Evolutionary conservation across 2,113 vertebrate species (phyloP), one percentile per base, ranked within the genome.

Genomic region (Triplophysa dalaica): DNA sequence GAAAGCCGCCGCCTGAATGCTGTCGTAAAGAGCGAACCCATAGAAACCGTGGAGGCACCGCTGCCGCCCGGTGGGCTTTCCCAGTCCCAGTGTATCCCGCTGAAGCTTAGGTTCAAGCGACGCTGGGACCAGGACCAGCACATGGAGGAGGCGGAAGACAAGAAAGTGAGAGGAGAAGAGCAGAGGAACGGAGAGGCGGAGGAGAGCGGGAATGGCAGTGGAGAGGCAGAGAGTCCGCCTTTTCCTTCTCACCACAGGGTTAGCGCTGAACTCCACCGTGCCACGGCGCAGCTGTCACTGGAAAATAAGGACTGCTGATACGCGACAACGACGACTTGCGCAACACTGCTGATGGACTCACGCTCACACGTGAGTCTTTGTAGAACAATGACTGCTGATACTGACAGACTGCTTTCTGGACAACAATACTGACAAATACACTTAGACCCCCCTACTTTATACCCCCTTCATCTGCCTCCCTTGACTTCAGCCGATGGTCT

Each of bases 91-190:
- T 95, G 95, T 88, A 95, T 97, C 91, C 96, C 95, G 2, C 92
- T 96, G 13, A 97, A 97, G 75, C 90, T 96, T 83, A 95, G 95
- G 58, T 97, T 97, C 87, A 97, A 97, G 85, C 89, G 95, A 62
- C 94, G 95, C 85, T 97, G 96, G 95, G 96, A 94, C 63, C 95
- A 96, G 90, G 95, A 97, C 89, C 95, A 95, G 91, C 94, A 95
- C 70, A 91, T 95, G 88, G 95, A 96, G 85, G 92, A 94, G 81
- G 81, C 90, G 0, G 94, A 94, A 11, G 93, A 93, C 87, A 94
- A 94, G 78, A 96, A 96, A 85, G 94, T 95, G 56, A 88, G 94
- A 82, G 89, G 89, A 2, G 88, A 80, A 67, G 64, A 74, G 69
- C 67, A 81, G 62, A 10, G 56, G 89, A 80, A 89, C 69, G 81